Evolutionary conservation across 2,113 vertebrate genomes (phyloP).

Genomic region (Anguilla rostrata): DNA sequence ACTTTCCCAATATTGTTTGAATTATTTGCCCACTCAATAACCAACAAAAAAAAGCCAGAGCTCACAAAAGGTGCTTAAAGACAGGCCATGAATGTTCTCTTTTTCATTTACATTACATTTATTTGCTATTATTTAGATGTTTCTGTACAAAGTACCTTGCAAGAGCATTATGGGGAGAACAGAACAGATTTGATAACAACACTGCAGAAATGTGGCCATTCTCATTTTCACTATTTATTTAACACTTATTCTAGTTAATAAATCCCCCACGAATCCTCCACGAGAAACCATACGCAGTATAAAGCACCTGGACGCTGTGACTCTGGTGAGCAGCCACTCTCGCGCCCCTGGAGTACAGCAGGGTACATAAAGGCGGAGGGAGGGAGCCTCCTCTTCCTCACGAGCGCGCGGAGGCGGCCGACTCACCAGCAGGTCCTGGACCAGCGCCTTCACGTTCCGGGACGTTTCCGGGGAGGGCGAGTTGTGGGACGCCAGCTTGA

Average conservation of each 20-base stretch:
- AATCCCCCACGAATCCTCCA: too few species aligned
- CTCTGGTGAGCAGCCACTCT: not conserved
- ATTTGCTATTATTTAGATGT: not conserved
- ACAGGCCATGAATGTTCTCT: not conserved
- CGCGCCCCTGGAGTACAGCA: not conserved
- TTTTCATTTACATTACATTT: not conserved
- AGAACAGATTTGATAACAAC: too few species aligned
- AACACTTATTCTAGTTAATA: too few species aligned
- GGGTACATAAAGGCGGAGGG: not conserved
- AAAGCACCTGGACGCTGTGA: not conserved
- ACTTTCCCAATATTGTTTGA: not conserved
- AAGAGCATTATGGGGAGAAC: too few species aligned
- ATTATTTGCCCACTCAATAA: too few species aligned
- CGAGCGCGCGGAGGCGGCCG: not conserved
- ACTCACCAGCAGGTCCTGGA: constrained; percentile 93
- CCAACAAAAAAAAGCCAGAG: not conserved
- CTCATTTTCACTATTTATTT: too few species aligned
- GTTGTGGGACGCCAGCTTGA: constrained; percentile 93
- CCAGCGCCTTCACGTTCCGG: constrained; percentile 89
- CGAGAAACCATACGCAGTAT: not conserved
- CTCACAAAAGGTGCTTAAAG: not conserved
- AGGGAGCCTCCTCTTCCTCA: not conserved
- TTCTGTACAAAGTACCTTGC: too few species aligned
- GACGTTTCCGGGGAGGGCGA: constrained; percentile 92
- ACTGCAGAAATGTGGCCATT: too few species aligned